Evolutionary conservation across 2,888 invertebrate species (phyloP).

Genomic region (Opisthograptis luteolata): DNA sequence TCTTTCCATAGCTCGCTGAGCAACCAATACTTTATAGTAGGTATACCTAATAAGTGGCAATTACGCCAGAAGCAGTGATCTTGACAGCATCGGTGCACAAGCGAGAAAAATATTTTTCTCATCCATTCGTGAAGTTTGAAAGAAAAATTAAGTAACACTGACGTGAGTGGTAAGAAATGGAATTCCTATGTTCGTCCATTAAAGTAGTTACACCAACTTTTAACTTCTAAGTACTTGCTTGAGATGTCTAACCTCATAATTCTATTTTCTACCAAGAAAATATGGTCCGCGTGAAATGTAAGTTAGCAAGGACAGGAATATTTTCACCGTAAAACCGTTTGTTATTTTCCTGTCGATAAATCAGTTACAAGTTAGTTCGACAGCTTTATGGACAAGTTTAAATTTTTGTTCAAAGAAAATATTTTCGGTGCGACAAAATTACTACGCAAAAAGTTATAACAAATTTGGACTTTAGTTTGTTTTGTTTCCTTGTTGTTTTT

Average conservation of each 20-base stretch:
- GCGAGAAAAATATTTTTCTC: no score
- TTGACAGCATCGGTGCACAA: no score
- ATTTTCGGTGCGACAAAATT: no score
- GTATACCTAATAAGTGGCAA: no score
- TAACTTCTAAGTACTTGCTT: constrained; percentile 21
- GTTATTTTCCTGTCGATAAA: constrained; percentile 20
- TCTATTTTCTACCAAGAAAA: constrained; percentile 7
- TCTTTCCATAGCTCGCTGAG: no score
- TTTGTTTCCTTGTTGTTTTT: no score
- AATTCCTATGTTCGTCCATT: constrained; percentile 30
- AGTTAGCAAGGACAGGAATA: constrained; percentile 3
- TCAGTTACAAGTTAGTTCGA: constrained; percentile 17
- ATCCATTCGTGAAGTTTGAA: no score
- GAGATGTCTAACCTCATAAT: constrained; percentile 5
- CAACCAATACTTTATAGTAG: no score
- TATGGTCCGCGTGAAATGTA: constrained; percentile 2
- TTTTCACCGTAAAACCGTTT: constrained; percentile 10
- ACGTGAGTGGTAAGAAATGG: constrained; percentile 28
- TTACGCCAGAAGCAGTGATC: no score
- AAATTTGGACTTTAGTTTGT: no score
- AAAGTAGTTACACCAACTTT: constrained; percentile 9
- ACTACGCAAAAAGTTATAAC: no score
- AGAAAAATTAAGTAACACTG: neutral
- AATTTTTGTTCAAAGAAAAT: neutral
- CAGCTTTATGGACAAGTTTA: neutral